phyloP scores from a whole-genome alignment of 2,888 invertebrate genomes.

The Brenthis daphne region DNA sequence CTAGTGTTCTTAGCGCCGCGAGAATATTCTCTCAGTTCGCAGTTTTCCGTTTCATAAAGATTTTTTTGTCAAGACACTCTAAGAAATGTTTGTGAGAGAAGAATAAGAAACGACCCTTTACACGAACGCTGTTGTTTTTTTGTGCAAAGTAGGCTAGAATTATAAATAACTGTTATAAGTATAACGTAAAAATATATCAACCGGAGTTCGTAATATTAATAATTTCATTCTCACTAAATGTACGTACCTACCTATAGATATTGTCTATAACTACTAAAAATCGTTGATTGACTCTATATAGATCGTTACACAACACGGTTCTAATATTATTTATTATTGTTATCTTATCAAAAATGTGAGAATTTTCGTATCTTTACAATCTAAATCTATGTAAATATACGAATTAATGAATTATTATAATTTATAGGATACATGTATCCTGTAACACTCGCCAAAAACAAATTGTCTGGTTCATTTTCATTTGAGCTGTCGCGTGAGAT shows the following conservation, averaged over 20 bases:
- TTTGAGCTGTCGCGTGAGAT: conserved; percentile 58
- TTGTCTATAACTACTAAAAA: too few relatives aligned
- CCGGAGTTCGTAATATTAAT: too few relatives aligned
- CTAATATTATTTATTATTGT: too few relatives aligned
- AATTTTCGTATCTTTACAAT: not conserved
- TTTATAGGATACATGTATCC: conserved; percentile 14
- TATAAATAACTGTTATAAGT: conserved; percentile 11
- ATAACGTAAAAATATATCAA: not conserved
- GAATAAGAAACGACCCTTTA: conserved; percentile 27
- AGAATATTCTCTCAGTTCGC: conserved; percentile 35
- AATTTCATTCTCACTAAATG: too few relatives aligned
- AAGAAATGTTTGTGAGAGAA: conserved; percentile 22
- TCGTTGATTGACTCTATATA: too few relatives aligned
- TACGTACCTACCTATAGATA: too few relatives aligned
- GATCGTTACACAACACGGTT: too few relatives aligned
- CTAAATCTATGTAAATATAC: not conserved
- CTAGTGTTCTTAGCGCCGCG: conserved; percentile 12
- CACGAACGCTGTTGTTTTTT: conserved; percentile 22
- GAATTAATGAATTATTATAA: conserved; percentile 4
- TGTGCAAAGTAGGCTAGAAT: conserved; percentile 14
- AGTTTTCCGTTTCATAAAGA: conserved; percentile 35
- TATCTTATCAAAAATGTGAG: too few relatives aligned
- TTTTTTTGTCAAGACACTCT: conserved; percentile 35
- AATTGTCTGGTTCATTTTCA: conserved; percentile 28
- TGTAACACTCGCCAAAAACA: conserved; percentile 27